phyloP scores from a whole-genome alignment of 2,113 vertebrate genomes.

The Hypocryptadius cinnamomeus region DNA sequence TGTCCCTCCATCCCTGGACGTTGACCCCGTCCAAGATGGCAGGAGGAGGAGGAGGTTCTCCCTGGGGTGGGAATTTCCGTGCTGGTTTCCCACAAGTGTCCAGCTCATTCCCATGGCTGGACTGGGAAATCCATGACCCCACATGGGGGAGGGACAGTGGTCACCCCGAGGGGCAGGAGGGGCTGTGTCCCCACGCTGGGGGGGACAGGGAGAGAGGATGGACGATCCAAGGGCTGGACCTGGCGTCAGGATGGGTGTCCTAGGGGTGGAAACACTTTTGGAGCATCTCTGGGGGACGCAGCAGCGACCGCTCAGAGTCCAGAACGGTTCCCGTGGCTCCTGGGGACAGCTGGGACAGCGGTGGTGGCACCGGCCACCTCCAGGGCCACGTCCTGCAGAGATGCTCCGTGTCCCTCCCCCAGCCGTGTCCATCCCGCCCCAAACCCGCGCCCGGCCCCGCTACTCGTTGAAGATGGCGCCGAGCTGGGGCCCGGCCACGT shows the following conservation, averaged over 20 bases:
- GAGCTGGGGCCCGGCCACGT: conserved; percentile 78
- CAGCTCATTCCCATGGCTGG: background rate
- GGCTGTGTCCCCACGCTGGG: background rate
- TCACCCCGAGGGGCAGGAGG: background rate
- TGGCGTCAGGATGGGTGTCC: background rate
- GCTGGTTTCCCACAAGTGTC: background rate
- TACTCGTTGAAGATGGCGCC: conserved; percentile 84
- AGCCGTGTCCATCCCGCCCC: background rate
- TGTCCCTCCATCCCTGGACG: too few relatives aligned
- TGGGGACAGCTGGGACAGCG: background rate
- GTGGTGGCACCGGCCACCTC: background rate
- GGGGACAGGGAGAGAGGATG: background rate
- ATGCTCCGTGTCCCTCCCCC: background rate
- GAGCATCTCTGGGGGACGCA: background rate
- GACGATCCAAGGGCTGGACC: background rate
- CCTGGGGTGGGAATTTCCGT: rapidly evolving
- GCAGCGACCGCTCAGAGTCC: rapidly evolving
- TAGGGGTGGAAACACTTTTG: background rate
- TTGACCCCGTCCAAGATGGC: background rate
- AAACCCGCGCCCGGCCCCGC: background rate
- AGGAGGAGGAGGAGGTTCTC: background rate
- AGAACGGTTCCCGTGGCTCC: background rate
- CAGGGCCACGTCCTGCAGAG: background rate
- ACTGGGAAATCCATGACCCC: background rate
- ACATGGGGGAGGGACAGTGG: rapidly evolving